phyloP scores from a whole-genome alignment of 2,888 invertebrate species.

The Orchesella flavescens region DNA sequence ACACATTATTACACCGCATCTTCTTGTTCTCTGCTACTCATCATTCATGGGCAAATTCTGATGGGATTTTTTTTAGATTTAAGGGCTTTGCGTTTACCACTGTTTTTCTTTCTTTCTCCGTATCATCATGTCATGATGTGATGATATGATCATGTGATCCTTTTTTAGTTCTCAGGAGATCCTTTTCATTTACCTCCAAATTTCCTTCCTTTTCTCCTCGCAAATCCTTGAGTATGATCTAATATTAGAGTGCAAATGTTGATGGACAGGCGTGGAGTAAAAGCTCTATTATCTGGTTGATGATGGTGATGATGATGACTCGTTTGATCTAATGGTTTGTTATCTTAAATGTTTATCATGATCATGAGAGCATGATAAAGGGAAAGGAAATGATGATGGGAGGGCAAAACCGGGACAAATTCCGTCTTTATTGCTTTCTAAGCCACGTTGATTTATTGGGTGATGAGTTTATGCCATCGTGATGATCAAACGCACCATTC shows the following conservation, averaged over 20 bases:
- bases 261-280: conserved; percentile 29
- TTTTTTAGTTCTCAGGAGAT: background rate
- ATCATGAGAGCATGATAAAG: background rate
- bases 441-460: conserved; percentile 60
- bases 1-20: background rate
- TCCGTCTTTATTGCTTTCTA: conserved; percentile 30
- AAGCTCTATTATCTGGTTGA: conserved; percentile 19
- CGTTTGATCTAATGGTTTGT: conserved; percentile 29
- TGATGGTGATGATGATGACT: conserved; percentile 31
- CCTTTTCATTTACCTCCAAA: background rate
- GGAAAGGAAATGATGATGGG: conserved; percentile 18
- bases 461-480: conserved; percentile 5
- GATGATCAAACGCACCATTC: background rate
- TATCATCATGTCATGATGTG: too few species aligned
- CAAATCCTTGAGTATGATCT: background rate
- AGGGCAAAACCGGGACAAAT: conserved; percentile 1
- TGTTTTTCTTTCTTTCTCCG: background rate
- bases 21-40: background rate
- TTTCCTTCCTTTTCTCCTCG: background rate
- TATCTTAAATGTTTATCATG: background rate
- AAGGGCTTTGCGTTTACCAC: conserved; percentile 35
- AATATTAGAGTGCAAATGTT: conserved; percentile 13
- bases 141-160: background rate
- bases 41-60: conserved; percentile 31
- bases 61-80: conserved; percentile 61